phyloP scores from a whole-genome alignment of 2,888 invertebrate genomes.

The Sminthurinus aureus region DNA sequence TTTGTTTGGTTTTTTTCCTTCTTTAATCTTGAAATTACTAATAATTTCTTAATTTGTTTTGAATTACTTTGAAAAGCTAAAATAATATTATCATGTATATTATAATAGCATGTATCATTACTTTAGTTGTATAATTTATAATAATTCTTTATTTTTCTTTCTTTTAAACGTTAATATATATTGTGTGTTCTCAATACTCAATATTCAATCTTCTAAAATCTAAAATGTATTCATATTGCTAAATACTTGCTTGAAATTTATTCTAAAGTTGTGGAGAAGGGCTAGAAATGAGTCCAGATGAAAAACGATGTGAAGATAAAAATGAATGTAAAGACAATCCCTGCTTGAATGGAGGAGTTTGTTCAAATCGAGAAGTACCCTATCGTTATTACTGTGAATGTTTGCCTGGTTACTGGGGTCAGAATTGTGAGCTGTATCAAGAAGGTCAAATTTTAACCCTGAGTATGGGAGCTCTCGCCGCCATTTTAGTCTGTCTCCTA shows the following conservation, averaged over 20 bases:
- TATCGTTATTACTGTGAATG: constrained; percentile 88
- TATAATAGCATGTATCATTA: background rate
- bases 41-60: background rate
- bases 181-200: no score
- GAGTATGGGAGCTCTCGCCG: constrained; percentile 95
- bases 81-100: no score
- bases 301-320: constrained; percentile 92
- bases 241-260: background rate
- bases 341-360: constrained; percentile 91
- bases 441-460: constrained; percentile 94
- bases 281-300: constrained; percentile 86
- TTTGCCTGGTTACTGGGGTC: constrained; percentile 91
- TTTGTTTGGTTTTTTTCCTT: background rate
- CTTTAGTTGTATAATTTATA: background rate
- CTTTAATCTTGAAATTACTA: background rate
- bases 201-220: no score
- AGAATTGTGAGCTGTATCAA: constrained; percentile 91
- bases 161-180: background rate
- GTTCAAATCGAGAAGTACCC: constrained; percentile 89
- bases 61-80: background rate
- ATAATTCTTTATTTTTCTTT: background rate
- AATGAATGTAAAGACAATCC: constrained; percentile 95
- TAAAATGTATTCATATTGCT: background rate
- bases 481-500: constrained; percentile 95
- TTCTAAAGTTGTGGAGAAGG: constrained; percentile 86